phyloP scores from a whole-genome alignment of 2,113 vertebrate genomes.

The Scomber colias region DNA sequence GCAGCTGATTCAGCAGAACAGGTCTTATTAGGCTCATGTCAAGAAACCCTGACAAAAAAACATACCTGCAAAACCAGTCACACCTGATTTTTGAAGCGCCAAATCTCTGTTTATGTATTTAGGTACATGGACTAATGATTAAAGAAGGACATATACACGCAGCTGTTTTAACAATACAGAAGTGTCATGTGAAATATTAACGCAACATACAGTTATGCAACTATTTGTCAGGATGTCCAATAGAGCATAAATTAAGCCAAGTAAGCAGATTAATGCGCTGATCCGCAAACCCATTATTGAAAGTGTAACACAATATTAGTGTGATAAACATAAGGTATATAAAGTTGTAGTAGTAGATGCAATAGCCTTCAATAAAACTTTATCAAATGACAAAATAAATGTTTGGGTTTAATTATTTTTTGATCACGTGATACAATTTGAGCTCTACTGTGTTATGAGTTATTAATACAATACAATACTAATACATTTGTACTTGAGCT shows the following conservation, averaged over 20 bases:
- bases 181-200: neutral
- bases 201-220: neutral
- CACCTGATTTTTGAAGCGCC: neutral
- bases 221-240: neutral
- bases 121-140: too few relatives aligned
- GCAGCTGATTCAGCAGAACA: conserved; percentile 30
- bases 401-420: too few relatives aligned
- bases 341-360: too few relatives aligned
- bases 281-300: neutral
- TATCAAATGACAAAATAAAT: too few relatives aligned
- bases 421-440: too few relatives aligned
- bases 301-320: neutral
- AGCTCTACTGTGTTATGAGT: too few relatives aligned
- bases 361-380: too few relatives aligned
- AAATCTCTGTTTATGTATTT: neutral
- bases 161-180: neutral
- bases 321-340: too few relatives aligned
- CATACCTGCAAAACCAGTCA: conserved; percentile 1
- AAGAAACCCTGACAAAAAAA: neutral
- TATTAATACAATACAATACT: too few relatives aligned
- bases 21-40: conserved; percentile 10
- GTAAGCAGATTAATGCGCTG: neutral
- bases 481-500: too few relatives aligned
- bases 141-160: neutral
- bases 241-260: neutral